Conservation (phyloP, 2,888 invertebrate genomes). For the Aphrophora alni region DNA sequence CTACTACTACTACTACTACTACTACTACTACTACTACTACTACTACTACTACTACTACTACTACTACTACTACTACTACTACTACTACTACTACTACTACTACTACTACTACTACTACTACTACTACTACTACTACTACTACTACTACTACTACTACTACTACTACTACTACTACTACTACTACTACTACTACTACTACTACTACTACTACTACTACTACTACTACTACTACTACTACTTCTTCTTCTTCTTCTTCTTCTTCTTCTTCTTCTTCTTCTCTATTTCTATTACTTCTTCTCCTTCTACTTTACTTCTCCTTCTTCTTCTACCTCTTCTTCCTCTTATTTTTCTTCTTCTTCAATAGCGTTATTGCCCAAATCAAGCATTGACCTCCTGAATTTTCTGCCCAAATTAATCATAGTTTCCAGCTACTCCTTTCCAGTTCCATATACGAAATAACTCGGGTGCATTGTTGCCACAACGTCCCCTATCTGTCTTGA, state of each 20-base stretch:
- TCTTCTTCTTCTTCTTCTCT: slow-evolving; percentile 8
- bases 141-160: neutral
- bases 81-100: neutral
- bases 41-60: neutral
- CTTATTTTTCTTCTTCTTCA: too few species aligned
- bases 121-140: neutral
- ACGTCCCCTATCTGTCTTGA: too few species aligned
- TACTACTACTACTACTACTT: neutral
- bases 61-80: neutral
- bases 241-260: slow-evolving; percentile 13
- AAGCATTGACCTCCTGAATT: too few species aligned
- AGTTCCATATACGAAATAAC: too few species aligned
- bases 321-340: too few species aligned
- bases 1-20: neutral
- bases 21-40: neutral
- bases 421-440: too few species aligned
- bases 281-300: neutral
- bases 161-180: neutral
- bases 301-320: too few species aligned
- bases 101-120: neutral
- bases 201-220: neutral
- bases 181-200: neutral
- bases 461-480: too few species aligned
- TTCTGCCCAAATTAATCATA: too few species aligned
- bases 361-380: too few species aligned